phyloP scores from a whole-genome alignment of 2,113 vertebrate genomes.

The Planiliza haematocheilus region DNA sequence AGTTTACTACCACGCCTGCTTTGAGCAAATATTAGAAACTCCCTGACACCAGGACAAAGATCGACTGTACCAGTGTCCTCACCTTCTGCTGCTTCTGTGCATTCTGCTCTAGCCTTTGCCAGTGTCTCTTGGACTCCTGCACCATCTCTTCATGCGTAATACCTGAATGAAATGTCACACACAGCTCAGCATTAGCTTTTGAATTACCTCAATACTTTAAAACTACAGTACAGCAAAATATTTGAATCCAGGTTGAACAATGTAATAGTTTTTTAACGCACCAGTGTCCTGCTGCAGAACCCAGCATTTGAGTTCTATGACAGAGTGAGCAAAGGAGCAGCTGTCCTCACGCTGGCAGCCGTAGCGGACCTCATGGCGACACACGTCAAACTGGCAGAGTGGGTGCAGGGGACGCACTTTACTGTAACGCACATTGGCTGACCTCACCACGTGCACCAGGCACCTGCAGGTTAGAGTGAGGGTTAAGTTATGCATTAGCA shows the following conservation, averaged over 20 bases:
- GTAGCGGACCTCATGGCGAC: conserved; percentile 95
- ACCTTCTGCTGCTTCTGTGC: conserved; percentile 85
- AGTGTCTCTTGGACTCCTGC: conserved; percentile 96
- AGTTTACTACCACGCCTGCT: too few relatives aligned
- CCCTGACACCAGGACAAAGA: background rate
- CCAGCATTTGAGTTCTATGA: conserved; percentile 98
- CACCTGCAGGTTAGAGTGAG: conserved; percentile 83
- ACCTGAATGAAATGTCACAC: conserved; percentile 75
- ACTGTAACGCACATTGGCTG: conserved; percentile 95
- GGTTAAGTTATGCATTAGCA: background rate
- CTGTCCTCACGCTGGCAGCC: conserved; percentile 97
- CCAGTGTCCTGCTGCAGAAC: conserved; percentile 97
- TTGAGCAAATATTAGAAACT: background rate
- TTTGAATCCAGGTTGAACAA: too few relatives aligned
- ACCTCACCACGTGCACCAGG: conserved; percentile 97
- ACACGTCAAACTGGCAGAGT: conserved; percentile 97
- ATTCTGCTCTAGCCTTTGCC: conserved; percentile 94
- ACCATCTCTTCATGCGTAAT: conserved; percentile 98
- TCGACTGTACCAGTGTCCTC: background rate
- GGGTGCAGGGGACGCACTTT: conserved; percentile 97
- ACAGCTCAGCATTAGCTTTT: background rate
- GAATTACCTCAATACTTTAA: too few relatives aligned
- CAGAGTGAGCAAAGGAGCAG: conserved; percentile 98
- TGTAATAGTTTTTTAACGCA: conserved; percentile 49
- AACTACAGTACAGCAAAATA: too few relatives aligned